Conservation (phyloP, 2,113 vertebrate genomes). For the Hirundichthys speculiger region DNA sequence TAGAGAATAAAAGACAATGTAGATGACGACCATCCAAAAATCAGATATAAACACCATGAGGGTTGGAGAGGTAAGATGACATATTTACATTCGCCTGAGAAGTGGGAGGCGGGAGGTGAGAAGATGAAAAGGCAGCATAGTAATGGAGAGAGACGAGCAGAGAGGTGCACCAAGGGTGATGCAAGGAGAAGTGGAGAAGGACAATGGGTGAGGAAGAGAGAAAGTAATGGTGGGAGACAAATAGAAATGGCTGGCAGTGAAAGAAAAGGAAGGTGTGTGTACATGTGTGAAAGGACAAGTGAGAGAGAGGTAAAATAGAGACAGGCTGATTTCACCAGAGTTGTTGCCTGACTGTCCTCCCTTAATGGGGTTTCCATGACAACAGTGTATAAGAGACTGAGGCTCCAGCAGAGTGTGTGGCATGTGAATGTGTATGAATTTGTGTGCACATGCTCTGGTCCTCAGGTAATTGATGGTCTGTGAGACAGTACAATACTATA, state of each 20-base stretch:
- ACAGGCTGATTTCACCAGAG: constrained; percentile 75
- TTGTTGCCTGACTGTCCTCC: constrained; percentile 79
- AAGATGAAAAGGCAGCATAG: constrained; percentile 60
- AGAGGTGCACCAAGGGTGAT: constrained; percentile 63
- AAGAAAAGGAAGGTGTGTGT: constrained; percentile 52
- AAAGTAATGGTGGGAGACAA: constrained; percentile 74
- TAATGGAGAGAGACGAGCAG: constrained; percentile 59
- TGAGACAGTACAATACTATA: constrained; percentile 33
- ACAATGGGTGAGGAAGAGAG: constrained; percentile 62
- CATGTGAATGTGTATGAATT: constrained; percentile 43
- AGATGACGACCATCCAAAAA: constrained; percentile 49
- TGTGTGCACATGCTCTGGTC: constrained; percentile 26
- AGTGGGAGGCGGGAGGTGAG: constrained; percentile 51
- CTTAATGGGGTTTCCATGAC: constrained; percentile 85
- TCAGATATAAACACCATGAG: constrained; percentile 47
- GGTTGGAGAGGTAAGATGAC: constrained; percentile 46
- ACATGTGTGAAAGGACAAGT: constrained; percentile 37
- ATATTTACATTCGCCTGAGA: constrained; percentile 64
- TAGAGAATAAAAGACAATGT: constrained; percentile 15
- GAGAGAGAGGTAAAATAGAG: constrained; percentile 60
- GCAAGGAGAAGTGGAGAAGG: constrained; percentile 67
- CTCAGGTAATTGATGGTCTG: constrained; percentile 64
- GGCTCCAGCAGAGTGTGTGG: constrained; percentile 62
- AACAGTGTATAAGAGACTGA: constrained; percentile 79
- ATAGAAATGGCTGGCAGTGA: constrained; percentile 65